These are phyloP conservation scores for Chiridota heheva DNA, from an alignment of 35 echinoderm and acorn worm genomes.

Conservation along the genomic window DNA sequence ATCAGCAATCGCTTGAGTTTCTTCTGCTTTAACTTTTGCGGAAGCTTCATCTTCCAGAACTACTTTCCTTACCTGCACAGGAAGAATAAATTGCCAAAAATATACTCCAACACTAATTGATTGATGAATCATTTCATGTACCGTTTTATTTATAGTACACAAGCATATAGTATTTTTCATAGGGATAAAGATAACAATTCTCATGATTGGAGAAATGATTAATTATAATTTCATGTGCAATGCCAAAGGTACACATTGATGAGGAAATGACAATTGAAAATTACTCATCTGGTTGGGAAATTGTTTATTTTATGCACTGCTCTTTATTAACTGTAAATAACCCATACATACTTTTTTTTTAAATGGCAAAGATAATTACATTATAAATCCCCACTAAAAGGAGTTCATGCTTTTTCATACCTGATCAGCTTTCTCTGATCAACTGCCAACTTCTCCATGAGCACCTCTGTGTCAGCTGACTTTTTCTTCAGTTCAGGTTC, in stretches of 20 bases:
- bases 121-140: neutral
- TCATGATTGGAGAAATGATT: too few relatives aligned
- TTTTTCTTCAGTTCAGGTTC: conserved; percentile 96
- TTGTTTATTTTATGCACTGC: too few relatives aligned
- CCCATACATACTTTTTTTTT: too few relatives aligned
- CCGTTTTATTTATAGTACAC: neutral
- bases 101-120: neutral
- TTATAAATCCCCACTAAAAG: neutral
- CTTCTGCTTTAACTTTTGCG: conserved; percentile 91
- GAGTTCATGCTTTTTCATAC: conserved; percentile 8
- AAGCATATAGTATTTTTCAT: neutral
- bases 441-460: conserved; percentile 91
- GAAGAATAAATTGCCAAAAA: neutral
- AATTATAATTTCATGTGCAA: too few relatives aligned
- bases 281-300: too few relatives aligned
- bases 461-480: conserved; percentile 75
- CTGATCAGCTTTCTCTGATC: conserved; percentile 95
- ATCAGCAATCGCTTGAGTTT: conserved; percentile 95
- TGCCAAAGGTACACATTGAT: too few relatives aligned
- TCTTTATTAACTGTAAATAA: too few relatives aligned
- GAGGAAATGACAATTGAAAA: too few relatives aligned
- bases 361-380: too few relatives aligned
- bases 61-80: conserved; percentile 80
- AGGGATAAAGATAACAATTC: too few relatives aligned
- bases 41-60: conserved; percentile 89